phyloP scores from a whole-genome alignment of 2,113 vertebrate genomes.

The Pedetes capensis region DNA sequence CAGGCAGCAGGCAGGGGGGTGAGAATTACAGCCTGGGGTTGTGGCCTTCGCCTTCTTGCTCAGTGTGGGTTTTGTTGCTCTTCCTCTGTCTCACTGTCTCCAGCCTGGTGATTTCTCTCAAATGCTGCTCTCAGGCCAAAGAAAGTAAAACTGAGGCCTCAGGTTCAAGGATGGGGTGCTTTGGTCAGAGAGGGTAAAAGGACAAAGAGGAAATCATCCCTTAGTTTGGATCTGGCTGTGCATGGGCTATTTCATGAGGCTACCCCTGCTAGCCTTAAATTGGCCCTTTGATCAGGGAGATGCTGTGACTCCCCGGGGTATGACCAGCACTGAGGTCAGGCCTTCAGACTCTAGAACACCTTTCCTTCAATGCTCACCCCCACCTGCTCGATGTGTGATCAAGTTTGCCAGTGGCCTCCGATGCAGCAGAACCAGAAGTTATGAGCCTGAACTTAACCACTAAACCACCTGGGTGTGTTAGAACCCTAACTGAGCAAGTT shows the following conservation, averaged over 20 bases:
- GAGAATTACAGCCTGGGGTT: constrained; percentile 29
- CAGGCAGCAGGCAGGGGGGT: constrained; percentile 53
- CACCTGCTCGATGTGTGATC: not conserved
- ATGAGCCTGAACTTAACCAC: not conserved
- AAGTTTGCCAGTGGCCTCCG: not conserved
- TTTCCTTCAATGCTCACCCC: too few relatives aligned
- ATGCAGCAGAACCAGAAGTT: not conserved
- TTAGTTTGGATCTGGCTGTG: not conserved
- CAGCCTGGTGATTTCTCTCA: constrained; percentile 48
- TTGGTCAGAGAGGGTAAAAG: not conserved
- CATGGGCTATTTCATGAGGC: fast-evolving
- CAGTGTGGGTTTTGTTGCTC: constrained; percentile 68
- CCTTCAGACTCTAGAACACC: fast-evolving
- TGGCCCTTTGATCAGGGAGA: not conserved
- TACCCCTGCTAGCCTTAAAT: fast-evolving
- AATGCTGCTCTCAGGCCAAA: constrained; percentile 28
- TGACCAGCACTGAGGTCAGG: not conserved
- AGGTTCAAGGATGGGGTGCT: not conserved
- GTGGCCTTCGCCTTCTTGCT: constrained; percentile 68
- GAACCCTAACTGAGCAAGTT: not conserved
- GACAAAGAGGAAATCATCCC: not conserved
- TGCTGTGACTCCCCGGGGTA: too few relatives aligned
- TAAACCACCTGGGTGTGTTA: not conserved
- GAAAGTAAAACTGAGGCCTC: constrained; percentile 49
- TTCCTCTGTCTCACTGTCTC: constrained; percentile 60